Evolutionary conservation across 1,140 invertebrate genomes (phyloP).

Genomic region (Polypedilum vanderplanki): DNA sequence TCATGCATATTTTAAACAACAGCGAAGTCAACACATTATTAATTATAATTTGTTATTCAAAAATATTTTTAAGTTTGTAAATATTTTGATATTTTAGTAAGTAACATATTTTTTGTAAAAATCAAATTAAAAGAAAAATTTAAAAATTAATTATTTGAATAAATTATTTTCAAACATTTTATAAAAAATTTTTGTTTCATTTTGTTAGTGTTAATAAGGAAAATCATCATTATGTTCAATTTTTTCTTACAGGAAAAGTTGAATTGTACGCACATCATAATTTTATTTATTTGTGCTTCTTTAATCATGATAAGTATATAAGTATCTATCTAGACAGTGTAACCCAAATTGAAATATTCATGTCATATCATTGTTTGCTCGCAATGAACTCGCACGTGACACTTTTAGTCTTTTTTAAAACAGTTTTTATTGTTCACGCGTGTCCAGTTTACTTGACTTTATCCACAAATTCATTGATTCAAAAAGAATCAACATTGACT

Average conservation of each 20-base stretch:
- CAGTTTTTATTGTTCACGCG: neutral
- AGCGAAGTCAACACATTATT: too few species aligned
- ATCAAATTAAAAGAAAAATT: neutral
- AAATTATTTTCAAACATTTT: neutral
- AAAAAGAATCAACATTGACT: constrained; percentile 47
- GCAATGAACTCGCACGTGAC: neutral
- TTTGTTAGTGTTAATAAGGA: neutral
- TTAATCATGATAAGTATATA: too few species aligned
- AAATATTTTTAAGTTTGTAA: too few species aligned
- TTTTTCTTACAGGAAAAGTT: neutral
- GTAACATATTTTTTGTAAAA: too few species aligned
- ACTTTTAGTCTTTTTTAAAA: neutral
- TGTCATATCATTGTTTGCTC: neutral
- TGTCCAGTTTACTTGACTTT: constrained; percentile 40
- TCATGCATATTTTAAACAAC: too few species aligned
- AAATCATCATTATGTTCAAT: neutral
- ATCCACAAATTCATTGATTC: constrained; percentile 36
- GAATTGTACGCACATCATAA: neutral
- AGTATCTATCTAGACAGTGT: neutral
- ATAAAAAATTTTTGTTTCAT: neutral
- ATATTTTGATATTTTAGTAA: too few species aligned
- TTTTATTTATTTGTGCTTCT: too few species aligned
- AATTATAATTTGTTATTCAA: too few species aligned
- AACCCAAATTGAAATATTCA: neutral
- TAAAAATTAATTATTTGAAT: neutral